phyloP scores from a whole-genome alignment of 1,140 invertebrate genomes.

The Platyscapa corneri region DNA sequence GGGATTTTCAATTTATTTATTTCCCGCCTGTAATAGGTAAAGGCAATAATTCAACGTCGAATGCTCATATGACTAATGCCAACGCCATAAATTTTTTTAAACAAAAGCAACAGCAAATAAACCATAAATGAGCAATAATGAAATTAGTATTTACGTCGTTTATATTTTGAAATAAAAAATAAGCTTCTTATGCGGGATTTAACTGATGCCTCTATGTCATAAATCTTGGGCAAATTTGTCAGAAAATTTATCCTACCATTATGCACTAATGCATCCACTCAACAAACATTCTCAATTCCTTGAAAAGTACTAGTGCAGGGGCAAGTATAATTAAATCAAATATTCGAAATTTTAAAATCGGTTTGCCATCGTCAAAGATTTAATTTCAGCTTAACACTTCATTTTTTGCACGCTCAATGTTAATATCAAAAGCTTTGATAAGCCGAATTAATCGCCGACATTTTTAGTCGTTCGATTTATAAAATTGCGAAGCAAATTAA shows the following conservation, averaged over 20 bases:
- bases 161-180: conserved; percentile 47
- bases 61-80: conserved; percentile 30
- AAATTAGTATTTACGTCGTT: conserved; percentile 41
- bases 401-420: no score
- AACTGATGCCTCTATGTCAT: conserved; percentile 21
- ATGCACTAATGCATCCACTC: not conserved
- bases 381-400: no score
- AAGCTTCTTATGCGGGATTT: conserved; percentile 47
- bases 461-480: no score
- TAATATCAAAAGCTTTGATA: no score
- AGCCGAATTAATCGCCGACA: no score
- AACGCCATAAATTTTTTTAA: conserved; percentile 38
- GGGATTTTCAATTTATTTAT: conserved; percentile 36
- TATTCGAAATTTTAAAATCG: no score
- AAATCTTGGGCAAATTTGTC: conserved; percentile 35
- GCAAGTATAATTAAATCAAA: no score
- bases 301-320: no score
- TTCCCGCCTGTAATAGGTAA: not conserved
- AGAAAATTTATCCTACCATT: not conserved
- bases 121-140: conserved; percentile 32
- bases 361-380: no score
- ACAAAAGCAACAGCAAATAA: conserved; percentile 40
- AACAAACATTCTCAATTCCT: not conserved
- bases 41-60: conserved; percentile 27
- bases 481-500: no score